Conservation (phyloP, 2,888 invertebrate species). For the Drosophila crucigera region DNA sequence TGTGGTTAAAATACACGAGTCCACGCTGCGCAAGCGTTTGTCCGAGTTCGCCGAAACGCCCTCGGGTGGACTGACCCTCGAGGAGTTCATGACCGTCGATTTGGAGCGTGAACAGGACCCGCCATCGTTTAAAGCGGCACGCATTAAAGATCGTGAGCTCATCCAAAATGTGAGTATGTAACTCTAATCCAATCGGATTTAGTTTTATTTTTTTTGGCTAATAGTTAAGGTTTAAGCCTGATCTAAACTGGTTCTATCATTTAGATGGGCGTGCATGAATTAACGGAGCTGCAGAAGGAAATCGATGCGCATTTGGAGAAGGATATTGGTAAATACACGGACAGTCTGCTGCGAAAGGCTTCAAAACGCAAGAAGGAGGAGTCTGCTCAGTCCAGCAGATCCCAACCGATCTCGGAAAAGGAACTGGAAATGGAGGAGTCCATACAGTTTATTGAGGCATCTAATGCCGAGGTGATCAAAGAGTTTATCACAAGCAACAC, state of each 20-base stretch:
- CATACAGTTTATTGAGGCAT: slow-evolving; percentile 85
- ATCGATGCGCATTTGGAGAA: slow-evolving; percentile 93
- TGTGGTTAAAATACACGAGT: slow-evolving; percentile 98
- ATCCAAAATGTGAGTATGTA: slow-evolving; percentile 89
- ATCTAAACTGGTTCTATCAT: background rate
- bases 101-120: slow-evolving; percentile 98
- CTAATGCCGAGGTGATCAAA: slow-evolving; percentile 85
- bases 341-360: slow-evolving; percentile 56
- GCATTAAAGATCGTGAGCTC: slow-evolving; percentile 94
- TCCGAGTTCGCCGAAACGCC: slow-evolving; percentile 99
- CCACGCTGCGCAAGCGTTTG: slow-evolving; percentile 95
- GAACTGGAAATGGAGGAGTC: slow-evolving; percentile 85
- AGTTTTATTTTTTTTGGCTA: background rate
- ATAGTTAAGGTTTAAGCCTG: background rate
- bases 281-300: slow-evolving; percentile 93
- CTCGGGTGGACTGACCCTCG: slow-evolving; percentile 96
- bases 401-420: slow-evolving; percentile 49
- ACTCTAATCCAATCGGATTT: background rate
- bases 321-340: slow-evolving; percentile 86
- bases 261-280: slow-evolving; percentile 87
- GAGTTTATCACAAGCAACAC: slow-evolving; percentile 83
- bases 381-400: slow-evolving; percentile 3
- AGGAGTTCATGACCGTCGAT: slow-evolving; percentile 98
- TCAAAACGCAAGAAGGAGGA: slow-evolving; percentile 28
- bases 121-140: slow-evolving; percentile 96